phyloP scores from a whole-genome alignment of 2,113 vertebrate species.

The Leiothrix lutea region DNA sequence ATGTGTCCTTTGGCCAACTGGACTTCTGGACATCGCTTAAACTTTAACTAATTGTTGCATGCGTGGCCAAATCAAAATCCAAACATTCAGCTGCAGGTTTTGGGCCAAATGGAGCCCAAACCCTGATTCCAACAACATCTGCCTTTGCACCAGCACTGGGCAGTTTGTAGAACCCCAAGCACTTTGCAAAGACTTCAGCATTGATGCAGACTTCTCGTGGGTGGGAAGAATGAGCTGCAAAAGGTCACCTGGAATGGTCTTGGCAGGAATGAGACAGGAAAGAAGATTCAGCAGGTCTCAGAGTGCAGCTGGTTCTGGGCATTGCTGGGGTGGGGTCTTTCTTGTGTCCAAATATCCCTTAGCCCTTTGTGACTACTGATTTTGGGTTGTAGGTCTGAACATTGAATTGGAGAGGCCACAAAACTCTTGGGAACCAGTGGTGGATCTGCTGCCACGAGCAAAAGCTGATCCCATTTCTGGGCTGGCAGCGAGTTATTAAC shows the following conservation, averaged over 20 bases:
- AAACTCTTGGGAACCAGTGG: not conserved
- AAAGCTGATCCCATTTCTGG: not conserved
- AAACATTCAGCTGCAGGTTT: not conserved
- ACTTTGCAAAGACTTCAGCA: not conserved
- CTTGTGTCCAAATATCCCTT: not conserved
- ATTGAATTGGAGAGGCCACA: not conserved
- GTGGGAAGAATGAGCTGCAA: not conserved
- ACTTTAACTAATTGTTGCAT: not conserved
- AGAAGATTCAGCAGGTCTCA: not conserved
- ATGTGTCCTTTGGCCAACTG: not conserved
- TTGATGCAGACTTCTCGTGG: fast-evolving
- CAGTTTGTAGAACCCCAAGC: not conserved
- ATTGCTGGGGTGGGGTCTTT: not conserved
- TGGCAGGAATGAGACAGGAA: not conserved
- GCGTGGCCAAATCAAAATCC: not conserved
- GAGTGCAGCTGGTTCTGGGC: not conserved
- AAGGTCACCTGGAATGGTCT: not conserved
- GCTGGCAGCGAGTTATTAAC: not conserved
- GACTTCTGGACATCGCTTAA: not conserved
- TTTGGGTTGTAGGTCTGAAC: not conserved
- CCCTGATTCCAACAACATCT: not conserved
- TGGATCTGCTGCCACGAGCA: not conserved
- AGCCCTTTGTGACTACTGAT: not conserved
- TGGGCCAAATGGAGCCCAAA: not conserved
- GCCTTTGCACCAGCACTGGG: not conserved